Base-by-base conservation (phyloP, 2,888 invertebrate genomes). In the Sphaerophoria rueppellii region DNA sequence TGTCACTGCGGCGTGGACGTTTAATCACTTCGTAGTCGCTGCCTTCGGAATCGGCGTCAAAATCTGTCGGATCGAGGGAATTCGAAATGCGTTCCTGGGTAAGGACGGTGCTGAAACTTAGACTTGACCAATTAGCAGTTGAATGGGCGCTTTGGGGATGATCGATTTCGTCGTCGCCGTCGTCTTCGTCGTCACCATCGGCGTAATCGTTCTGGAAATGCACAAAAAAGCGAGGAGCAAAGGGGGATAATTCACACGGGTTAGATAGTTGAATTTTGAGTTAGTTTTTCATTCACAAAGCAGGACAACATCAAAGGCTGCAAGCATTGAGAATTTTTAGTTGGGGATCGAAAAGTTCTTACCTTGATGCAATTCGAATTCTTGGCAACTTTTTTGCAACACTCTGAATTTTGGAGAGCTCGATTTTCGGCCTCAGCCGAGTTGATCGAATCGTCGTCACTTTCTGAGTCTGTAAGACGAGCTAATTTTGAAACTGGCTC, bases 401-500 rank as follows among this genome's bases (percentile, higher is more conserved):
- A 69, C 37, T 82, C 82, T 40, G 60, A 72, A 40, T 55, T 76
- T 12, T 58, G 57, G 24, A 70, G 72, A 24, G 52, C 72, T 48
- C 69, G 79, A 80, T 77, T 69, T 50, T 74, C 63, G 24, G 24
- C 24, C 43, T 73, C 72, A 65, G 54, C 40, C 40, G 83, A 69
- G 73, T 58, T 37, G 43, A 12, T 57, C 24, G 75, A 74, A 14
- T 77, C 79, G 70, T 87, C 86, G 70, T 87, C 86, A 85, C 75
- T 87, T 74, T 87, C 87, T 37, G 87, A 88, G 74, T 88, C 88
- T 86, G 92, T 92, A 82, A 96, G 93, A 76, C 96, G 93, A n/a
- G 95, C 95, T 89, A 95, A 95, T 90, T 96, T 96, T 86, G 94
- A 93, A 71, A 94, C 82, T 74, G 82, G 86, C 71, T 86, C 86